A percentile compares a stretch with the other conserved stretches of the same genome.
Evolutionary conservation across 2,888 invertebrate species (phyloP).

Genomic region (Plusia festucae): DNA sequence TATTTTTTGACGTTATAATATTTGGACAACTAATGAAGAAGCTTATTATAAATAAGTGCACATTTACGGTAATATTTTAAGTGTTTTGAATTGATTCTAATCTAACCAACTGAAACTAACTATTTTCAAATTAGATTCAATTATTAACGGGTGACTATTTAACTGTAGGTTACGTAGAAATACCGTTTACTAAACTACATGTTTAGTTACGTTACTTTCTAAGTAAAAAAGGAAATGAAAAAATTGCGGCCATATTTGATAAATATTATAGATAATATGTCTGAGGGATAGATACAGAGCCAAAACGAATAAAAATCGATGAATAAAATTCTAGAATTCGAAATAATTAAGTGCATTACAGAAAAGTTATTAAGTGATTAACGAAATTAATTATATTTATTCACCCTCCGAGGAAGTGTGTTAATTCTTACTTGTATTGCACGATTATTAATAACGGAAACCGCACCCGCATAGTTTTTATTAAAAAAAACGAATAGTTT

Average conservation of each 20-base stretch:
- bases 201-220: not conserved
- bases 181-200: not conserved
- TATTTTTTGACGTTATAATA: not conserved
- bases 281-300: too few relatives aligned
- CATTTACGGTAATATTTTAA: not conserved
- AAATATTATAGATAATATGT: too few relatives aligned
- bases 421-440: not conserved
- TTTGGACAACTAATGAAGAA: constrained; percentile 2
- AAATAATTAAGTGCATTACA: not conserved
- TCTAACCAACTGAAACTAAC: not conserved
- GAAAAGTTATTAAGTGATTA: not conserved
- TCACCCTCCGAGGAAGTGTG: constrained; percentile 8
- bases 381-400: not conserved
- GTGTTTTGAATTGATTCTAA: not conserved
- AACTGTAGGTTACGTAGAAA: not conserved
- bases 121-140: not conserved
- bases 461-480: not conserved
- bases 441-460: not conserved
- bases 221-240: not conserved
- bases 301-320: not conserved
- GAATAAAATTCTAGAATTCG: not conserved
- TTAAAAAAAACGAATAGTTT: not conserved
- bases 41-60: not conserved
- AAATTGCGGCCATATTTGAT: not conserved
- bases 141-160: not conserved